These are phyloP conservation scores for Gallinago solitaria DNA, from an alignment of 2,797 vertebrate genomes.

Conservation along the genomic window DNA sequence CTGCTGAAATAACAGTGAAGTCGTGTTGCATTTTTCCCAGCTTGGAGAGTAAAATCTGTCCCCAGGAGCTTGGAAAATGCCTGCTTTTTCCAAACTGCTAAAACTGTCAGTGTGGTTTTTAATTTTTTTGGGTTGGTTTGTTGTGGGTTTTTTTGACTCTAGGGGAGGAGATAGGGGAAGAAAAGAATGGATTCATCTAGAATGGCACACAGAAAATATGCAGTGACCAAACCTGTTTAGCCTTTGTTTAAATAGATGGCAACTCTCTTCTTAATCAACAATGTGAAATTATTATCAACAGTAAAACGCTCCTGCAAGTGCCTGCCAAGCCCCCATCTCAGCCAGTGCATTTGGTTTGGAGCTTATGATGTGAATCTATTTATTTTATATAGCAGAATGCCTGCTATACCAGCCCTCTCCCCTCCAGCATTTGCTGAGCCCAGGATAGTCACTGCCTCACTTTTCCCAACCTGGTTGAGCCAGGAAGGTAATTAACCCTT, in stretches of 20 bases:
- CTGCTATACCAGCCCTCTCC: not conserved
- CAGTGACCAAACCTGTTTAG: not conserved
- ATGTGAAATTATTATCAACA: not conserved
- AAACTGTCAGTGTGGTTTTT: not conserved
- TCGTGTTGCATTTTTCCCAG: not conserved
- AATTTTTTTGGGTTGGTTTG: too few relatives aligned
- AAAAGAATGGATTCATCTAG: not conserved
- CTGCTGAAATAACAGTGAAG: not conserved
- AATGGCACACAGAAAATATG: not conserved
- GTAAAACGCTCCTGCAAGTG: not conserved
- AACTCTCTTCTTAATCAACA: not conserved
- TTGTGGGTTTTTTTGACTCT: not conserved
- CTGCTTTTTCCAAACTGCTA: not conserved
- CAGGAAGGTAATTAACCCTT: not conserved
- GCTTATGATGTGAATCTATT: not conserved
- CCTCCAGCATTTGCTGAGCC: not conserved
- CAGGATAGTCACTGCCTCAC: not conserved
- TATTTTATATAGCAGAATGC: not conserved
- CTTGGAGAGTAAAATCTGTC: not conserved
- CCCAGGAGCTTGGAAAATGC: not conserved
- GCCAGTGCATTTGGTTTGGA: not conserved
- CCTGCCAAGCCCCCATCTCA: not conserved
- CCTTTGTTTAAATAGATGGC: not conserved
- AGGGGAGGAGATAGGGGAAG: not conserved
- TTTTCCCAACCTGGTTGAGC: not conserved